Base-by-base conservation (phyloP, 2,113 vertebrate genomes). In the Halcyon senegalensis region DNA sequence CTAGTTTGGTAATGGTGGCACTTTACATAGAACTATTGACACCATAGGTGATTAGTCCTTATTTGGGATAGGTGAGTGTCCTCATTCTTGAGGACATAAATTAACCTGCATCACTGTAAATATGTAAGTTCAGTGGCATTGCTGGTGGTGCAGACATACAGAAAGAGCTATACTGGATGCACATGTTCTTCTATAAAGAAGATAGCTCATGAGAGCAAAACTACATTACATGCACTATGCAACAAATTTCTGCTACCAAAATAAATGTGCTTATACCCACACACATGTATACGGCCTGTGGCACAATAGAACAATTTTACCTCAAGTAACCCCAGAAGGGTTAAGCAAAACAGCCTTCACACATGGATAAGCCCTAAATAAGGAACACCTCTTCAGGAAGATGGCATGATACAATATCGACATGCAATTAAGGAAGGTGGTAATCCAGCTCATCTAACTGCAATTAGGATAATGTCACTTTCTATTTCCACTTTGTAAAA, bases 401-500 rank as follows among this genome's bases (percentile, higher is more conserved):
- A 39, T 18, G 31, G 55, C 58, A 77, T 46, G 43, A 39, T 83
- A 39, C 3, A 3, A 3, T 41, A 68, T 25, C 3, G 1, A 27
- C 30, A 72, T 10, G 37, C 28, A 78, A 25, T 68, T 93, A 95
- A 92, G 60, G 35, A 92, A 87, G 28, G 43, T 70, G 60, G 11
- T 8, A 86, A 60, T 70, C 73, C 39, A 84, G 64, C 60, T 84
- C 80, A 48, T 35, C 31, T 81, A 80, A 70, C 27, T 41, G 60
- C 90, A 87, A 60, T 94, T 89, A 87, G 56, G 27, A 33, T 78
- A 48, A 89, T 30, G 56, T 64, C 69, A 76, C 39, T 69, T 90
- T 31, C 14, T 81, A 73, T 81, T 84, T 93, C 76, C 31, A 48
- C 58, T 84, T 89, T 0, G 1, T 70, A 58, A 94, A 84, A 72